A percentile compares a stretch with the other conserved stretches of the same genome.
Evolutionary conservation across 2,888 invertebrate species (phyloP).

Genomic region (Habroteleia sp.): DNA sequence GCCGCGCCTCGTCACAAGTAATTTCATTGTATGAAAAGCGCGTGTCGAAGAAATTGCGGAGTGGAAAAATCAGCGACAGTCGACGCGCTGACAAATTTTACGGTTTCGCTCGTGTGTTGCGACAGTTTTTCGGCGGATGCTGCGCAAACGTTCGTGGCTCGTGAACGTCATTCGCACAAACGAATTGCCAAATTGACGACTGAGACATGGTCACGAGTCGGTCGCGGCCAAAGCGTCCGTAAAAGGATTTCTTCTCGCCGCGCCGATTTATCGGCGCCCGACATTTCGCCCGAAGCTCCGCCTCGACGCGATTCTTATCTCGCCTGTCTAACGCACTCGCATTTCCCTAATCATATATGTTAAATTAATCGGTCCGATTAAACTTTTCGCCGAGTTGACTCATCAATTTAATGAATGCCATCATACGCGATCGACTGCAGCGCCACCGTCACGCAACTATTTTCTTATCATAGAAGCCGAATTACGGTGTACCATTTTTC

Average conservation of each 20-base stretch:
- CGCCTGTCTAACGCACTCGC: conserved; percentile 16
- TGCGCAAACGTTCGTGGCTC: conserved; percentile 29
- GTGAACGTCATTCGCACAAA: conserved; percentile 62
- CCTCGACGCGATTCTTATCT: conserved; percentile 21
- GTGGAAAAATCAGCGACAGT: conserved; percentile 39
- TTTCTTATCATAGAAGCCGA: conserved; percentile 10
- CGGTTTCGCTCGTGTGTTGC: conserved; percentile 26
- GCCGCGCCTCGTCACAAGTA: conserved; percentile 25
- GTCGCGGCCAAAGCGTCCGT: conserved; percentile 21
- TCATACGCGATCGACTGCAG: conserved; percentile 1
- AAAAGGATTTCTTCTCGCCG: conserved; percentile 8
- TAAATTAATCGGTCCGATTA: conserved; percentile 41
- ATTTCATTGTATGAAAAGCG: conserved; percentile 31
- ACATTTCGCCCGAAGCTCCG: conserved; percentile 10
- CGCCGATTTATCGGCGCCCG: conserved; percentile 16
- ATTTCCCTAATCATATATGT: conserved; percentile 39
- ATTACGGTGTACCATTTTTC: not conserved
- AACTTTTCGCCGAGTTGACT: conserved; percentile 34
- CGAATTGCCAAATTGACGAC: conserved; percentile 63
- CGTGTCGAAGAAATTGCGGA: conserved; percentile 24
- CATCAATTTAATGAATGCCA: conserved; percentile 35
- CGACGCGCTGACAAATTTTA: conserved; percentile 48
- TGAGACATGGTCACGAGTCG: conserved; percentile 21
- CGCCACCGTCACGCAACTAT: conserved; percentile 1
- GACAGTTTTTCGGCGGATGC: conserved; percentile 42